Evolutionary conservation across 2,888 invertebrate species (phyloP).

Genomic region (Cataglyphis cursor): DNA sequence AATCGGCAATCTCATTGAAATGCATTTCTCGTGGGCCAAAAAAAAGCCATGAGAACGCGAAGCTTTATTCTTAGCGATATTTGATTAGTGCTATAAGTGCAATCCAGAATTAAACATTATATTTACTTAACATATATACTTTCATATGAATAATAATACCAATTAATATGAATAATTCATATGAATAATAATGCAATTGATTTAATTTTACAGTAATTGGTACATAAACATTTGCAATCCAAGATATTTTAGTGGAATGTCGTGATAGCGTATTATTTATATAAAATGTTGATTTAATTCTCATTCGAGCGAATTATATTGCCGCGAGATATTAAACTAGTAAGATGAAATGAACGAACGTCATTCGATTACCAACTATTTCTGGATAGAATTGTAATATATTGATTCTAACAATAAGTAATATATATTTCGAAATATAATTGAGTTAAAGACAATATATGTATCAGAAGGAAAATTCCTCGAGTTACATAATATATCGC

Average conservation of each 20-base stretch:
- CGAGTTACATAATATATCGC: neutral
- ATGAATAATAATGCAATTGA: neutral
- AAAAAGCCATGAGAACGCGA: constrained; percentile 26
- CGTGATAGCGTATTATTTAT: neutral
- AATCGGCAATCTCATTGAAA: constrained; percentile 44
- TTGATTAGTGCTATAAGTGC: neutral
- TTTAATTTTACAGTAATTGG: neutral
- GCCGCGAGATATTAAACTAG: neutral
- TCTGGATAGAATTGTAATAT: neutral
- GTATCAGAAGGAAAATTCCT: constrained; percentile 6
- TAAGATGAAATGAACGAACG: constrained; percentile 1
- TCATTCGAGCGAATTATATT: neutral
- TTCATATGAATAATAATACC: neutral
- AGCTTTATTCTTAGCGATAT: constrained; percentile 35
- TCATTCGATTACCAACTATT: neutral
- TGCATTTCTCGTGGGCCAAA: constrained; percentile 36
- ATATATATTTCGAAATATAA: neutral
- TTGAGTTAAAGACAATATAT: neutral
- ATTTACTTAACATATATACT: neutral
- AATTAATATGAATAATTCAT: neutral
- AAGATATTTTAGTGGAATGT: constrained; percentile 2
- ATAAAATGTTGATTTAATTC: constrained; percentile 38
- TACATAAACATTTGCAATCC: neutral
- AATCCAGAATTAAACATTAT: neutral
- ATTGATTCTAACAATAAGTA: neutral